Conservation (phyloP, 2,888 invertebrate genomes). For the Oegoconia quadripuncta region DNA sequence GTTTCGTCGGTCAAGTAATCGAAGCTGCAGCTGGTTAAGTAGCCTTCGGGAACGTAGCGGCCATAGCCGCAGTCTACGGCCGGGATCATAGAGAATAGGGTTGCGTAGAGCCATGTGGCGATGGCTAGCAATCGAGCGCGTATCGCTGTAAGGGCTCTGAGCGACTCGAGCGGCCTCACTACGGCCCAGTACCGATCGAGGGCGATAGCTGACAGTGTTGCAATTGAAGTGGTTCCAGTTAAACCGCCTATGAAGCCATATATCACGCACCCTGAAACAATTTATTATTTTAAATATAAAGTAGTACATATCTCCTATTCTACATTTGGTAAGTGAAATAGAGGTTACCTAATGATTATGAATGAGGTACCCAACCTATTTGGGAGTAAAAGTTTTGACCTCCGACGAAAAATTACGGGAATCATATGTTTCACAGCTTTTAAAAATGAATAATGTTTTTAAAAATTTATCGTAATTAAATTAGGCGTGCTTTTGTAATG, state of each 20-base stretch:
- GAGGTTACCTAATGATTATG: too few relatives aligned
- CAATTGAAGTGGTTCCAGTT: slow-evolving; percentile 89
- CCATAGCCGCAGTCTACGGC: slow-evolving; percentile 84
- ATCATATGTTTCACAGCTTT: too few relatives aligned
- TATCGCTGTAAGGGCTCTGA: slow-evolving; percentile 80
- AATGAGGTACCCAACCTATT: too few relatives aligned
- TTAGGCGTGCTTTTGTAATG: too few relatives aligned
- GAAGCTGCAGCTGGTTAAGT: slow-evolving; percentile 90
- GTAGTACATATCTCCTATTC: too few relatives aligned
- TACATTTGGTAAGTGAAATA: too few relatives aligned
- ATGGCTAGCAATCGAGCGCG: slow-evolving; percentile 81
- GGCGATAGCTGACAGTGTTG: slow-evolving; percentile 88
- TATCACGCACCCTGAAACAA: slow-evolving; percentile 83
- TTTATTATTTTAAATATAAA: background rate
- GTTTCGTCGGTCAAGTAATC: slow-evolving; percentile 87
- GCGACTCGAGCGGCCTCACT: slow-evolving; percentile 85
- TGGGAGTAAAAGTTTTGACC: too few relatives aligned
- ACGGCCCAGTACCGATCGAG: slow-evolving; percentile 91
- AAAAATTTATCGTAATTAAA: too few relatives aligned
- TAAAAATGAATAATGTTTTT: too few relatives aligned
- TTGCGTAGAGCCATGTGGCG: slow-evolving; percentile 86
- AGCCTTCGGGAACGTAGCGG: slow-evolving; percentile 90
- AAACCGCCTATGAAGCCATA: slow-evolving; percentile 91
- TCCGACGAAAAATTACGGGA: too few relatives aligned
- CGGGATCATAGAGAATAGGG: slow-evolving; percentile 84